These are phyloP conservation scores for Varanus komodoensis DNA, from an alignment of 2,113 vertebrate species.

Conservation along the genomic window DNA sequence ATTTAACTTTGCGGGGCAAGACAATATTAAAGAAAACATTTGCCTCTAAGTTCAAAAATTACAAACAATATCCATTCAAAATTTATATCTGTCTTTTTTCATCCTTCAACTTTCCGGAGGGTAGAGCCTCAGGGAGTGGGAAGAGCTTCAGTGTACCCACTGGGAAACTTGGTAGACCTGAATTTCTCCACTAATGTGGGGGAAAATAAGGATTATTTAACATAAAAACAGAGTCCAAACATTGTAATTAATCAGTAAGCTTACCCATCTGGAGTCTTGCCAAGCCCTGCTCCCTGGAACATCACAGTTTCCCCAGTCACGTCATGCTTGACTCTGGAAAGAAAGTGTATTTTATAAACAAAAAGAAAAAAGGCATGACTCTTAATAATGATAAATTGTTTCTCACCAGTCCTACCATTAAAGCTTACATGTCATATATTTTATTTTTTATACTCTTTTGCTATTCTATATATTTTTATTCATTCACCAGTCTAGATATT, in stretches of 20 bases:
- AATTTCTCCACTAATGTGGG: not conserved
- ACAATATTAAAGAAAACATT: not conserved
- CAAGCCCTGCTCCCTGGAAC: conserved; percentile 91
- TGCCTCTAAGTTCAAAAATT: not conserved
- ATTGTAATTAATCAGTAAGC: conserved; percentile 37
- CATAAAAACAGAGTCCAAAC: not conserved
- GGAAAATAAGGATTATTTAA: not conserved
- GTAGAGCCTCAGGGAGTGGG: not conserved
- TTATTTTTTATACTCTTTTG: no score
- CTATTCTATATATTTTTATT: no score
- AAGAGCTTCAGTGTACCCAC: not conserved
- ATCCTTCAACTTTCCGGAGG: not conserved
- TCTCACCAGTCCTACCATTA: not conserved
- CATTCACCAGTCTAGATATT: no score
- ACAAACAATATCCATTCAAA: not conserved
- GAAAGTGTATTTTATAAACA: not conserved
- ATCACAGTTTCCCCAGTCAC: conserved; percentile 94
- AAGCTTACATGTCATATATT: not conserved
- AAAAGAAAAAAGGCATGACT: not conserved
- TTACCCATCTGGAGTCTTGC: conserved; percentile 97
- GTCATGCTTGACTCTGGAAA: conserved; percentile 86
- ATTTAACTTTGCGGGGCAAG: not conserved
- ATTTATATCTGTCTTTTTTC: not conserved
- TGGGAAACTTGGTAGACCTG: no score
- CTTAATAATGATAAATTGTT: not conserved